phyloP scores from a whole-genome alignment of 2,113 vertebrate species.

The Astur gentilis region DNA sequence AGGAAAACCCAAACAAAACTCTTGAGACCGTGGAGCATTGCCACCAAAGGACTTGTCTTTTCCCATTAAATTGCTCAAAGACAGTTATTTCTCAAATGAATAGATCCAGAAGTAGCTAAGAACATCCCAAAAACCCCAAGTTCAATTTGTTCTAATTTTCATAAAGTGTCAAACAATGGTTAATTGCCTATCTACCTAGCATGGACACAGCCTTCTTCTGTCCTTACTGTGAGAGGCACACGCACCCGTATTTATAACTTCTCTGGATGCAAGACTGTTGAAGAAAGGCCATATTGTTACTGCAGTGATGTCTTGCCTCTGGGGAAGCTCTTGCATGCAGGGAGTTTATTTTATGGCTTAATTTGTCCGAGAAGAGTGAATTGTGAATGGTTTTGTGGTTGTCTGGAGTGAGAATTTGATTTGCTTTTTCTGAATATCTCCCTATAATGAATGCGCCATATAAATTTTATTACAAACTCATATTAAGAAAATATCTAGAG shows the following conservation, averaged over 20 bases:
- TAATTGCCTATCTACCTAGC: not conserved
- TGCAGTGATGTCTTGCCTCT: not conserved
- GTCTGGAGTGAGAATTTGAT: not conserved
- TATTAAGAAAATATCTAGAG: not conserved
- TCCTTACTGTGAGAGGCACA: not conserved
- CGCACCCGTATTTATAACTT: not conserved
- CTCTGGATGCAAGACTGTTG: not conserved
- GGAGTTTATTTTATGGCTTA: not conserved
- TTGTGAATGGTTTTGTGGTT: not conserved
- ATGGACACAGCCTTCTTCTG: fast-evolving
- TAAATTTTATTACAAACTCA: not conserved
- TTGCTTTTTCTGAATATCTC: not conserved
- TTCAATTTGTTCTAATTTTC: not conserved
- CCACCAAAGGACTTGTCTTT: not conserved
- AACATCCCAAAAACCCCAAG: not conserved
- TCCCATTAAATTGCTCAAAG: not conserved
- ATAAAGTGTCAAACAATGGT: not conserved
- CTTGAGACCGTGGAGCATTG: not conserved
- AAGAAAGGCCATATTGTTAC: not conserved
- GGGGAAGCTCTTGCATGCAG: not conserved
- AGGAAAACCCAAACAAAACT: not conserved
- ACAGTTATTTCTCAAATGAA: not conserved
- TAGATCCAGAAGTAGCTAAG: not conserved
- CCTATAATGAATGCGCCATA: not conserved
- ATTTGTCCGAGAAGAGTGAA: not conserved